phyloP scores from a whole-genome alignment of 1,140 invertebrate genomes.

The Chlorops oryzae region DNA sequence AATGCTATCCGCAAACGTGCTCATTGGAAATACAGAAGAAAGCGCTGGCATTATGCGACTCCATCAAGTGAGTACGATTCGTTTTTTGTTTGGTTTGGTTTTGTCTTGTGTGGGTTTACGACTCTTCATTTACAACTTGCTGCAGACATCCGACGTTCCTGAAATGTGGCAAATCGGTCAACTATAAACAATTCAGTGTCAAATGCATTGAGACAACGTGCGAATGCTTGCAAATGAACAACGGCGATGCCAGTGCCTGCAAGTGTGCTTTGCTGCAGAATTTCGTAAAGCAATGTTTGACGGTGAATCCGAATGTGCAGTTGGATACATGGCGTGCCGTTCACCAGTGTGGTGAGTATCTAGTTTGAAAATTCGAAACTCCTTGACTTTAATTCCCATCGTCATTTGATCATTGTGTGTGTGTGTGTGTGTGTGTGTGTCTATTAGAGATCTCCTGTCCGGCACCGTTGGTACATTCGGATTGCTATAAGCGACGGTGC shows the following conservation, averaged over 20 bases:
- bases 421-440: not conserved
- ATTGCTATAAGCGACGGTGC: slow-evolving; percentile 68
- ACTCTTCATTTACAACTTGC: slow-evolving; percentile 44
- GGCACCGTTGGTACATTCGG: slow-evolving; percentile 66
- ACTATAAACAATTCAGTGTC: slow-evolving; percentile 61
- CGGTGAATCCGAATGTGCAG: slow-evolving; percentile 55
- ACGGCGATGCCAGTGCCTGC: slow-evolving; percentile 53
- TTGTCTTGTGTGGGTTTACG: not conserved
- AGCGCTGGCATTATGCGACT: slow-evolving; percentile 59
- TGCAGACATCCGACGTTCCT: slow-evolving; percentile 54
- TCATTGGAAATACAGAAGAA: slow-evolving; percentile 54
- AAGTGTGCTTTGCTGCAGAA: slow-evolving; percentile 61
- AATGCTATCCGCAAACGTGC: slow-evolving; percentile 56
- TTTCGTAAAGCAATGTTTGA: slow-evolving; percentile 66
- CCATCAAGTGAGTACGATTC: slow-evolving; percentile 46
- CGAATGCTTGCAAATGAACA: slow-evolving; percentile 54
- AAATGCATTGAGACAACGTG: slow-evolving; percentile 69
- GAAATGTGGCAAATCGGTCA: slow-evolving; percentile 55
- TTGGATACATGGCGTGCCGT: slow-evolving; percentile 64
- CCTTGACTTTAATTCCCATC: not conserved
- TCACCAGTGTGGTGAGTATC: slow-evolving; percentile 44
- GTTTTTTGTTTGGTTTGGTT: slow-evolving; percentile 4
- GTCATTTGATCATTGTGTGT: not conserved
- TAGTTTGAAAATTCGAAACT: not conserved
- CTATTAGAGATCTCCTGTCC: slow-evolving; percentile 59